Percentiles rank a stretch among this genome's conserved stretches.
phyloP scores from a whole-genome alignment of 2,797 vertebrate genomes.

The Sparidentex hasta region DNA sequence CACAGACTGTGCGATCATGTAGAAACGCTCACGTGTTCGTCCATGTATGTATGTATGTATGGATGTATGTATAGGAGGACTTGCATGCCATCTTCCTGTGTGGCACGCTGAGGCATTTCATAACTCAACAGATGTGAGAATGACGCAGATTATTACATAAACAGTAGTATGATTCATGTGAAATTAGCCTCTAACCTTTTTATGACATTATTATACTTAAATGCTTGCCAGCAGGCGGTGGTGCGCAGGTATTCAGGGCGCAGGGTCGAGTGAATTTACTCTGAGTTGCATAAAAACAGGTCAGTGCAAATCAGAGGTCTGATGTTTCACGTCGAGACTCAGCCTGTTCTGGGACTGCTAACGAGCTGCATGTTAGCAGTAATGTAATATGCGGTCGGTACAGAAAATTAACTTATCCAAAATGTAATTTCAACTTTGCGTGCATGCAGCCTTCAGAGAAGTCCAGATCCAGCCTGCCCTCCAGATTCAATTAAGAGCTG shows the following conservation, averaged over 20 bases:
- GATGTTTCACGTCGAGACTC: not conserved
- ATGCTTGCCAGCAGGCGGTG: not conserved
- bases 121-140: slow-evolving; percentile 69
- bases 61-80: not conserved
- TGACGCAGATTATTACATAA: slow-evolving; percentile 81
- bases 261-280: not conserved
- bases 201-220: slow-evolving; percentile 30
- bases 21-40: slow-evolving; percentile 61
- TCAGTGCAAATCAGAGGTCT: slow-evolving; percentile 9
- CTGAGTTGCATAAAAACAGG: not conserved
- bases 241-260: slow-evolving; percentile 1
- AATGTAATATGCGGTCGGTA: slow-evolving; percentile 37
- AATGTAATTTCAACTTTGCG: slow-evolving; percentile 42
- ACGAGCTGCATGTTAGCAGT: not conserved
- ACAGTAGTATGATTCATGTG: slow-evolving; percentile 38
- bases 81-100: slow-evolving; percentile 33
- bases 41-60: slow-evolving; percentile 40
- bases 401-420: slow-evolving; percentile 52
- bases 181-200: slow-evolving; percentile 57
- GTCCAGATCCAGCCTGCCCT: not conserved
- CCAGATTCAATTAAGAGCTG: slow-evolving; percentile 12
- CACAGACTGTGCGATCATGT: slow-evolving; percentile 46
- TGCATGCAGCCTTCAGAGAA: slow-evolving; percentile 22
- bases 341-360: not conserved
- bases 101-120: slow-evolving; percentile 59